Evolutionary conservation across 2,888 invertebrate species (phyloP).

Genomic region (Strigamia crassipes): DNA sequence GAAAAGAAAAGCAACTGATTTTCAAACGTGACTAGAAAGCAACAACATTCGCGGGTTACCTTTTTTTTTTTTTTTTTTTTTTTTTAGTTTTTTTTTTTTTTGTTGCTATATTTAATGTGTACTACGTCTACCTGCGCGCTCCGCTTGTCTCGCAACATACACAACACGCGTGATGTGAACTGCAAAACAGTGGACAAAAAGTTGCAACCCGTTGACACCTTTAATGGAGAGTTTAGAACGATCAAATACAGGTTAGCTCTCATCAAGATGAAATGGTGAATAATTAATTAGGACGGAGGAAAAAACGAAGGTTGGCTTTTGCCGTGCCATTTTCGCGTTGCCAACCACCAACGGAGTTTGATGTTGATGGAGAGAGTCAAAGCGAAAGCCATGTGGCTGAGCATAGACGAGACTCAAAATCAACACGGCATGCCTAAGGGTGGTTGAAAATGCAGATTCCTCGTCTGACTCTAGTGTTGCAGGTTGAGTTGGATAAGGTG

Average conservation of each 20-base stretch:
- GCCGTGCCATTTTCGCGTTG: neutral
- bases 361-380: slow-evolving; percentile 22
- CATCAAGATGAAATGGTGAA: slow-evolving; percentile 32
- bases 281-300: neutral
- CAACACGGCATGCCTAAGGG: slow-evolving; percentile 10
- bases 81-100: neutral
- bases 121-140: slow-evolving; percentile 17
- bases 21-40: slow-evolving; percentile 27
- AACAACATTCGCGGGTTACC: neutral
- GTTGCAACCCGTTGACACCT: slow-evolving; percentile 27
- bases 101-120: neutral
- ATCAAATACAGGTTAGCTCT: slow-evolving; percentile 23
- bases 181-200: slow-evolving; percentile 12
- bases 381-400: slow-evolving; percentile 6
- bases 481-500: slow-evolving; percentile 26
- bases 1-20: slow-evolving; percentile 35
- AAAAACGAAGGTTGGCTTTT: neutral
- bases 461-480: slow-evolving; percentile 26
- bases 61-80: neutral
- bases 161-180: slow-evolving; percentile 11
- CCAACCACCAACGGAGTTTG: slow-evolving; percentile 19
- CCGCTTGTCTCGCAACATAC: neutral
- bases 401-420: slow-evolving; percentile 18
- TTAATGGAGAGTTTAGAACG: slow-evolving; percentile 10
- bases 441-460: slow-evolving; percentile 31